Base-by-base conservation (phyloP, 2,113 vertebrate species). In the Bombycilla garrulus region DNA sequence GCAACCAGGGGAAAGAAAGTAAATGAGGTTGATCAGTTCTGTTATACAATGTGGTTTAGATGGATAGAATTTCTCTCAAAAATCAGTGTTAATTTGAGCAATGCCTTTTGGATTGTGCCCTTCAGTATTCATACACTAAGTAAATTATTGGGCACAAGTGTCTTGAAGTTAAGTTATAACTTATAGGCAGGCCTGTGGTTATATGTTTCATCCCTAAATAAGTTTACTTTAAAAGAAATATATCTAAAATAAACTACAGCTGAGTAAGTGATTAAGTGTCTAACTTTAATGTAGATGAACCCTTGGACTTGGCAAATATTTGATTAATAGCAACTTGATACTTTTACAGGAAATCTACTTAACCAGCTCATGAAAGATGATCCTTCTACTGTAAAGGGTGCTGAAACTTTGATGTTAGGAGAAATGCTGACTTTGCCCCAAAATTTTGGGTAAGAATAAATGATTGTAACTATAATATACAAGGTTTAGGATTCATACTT, bases 341-440 rank as follows among this genome's bases (percentile, higher is more conserved):
- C 96, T 92, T 90, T 61, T 86, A 6, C 81, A 99, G 99, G 99
- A 81, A 98, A 98, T 96, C 97, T 99, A 31, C 99, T 99, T 91
- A 95, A 98, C 86, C 98, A 98, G 5, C 98, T 99, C 19, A 99
- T 99, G 99, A 98, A 97, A 96, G 98, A 99, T 78, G 99, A 99
- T 94, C 99, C 99, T 31, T 99, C 99, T 84, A 99, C 99, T 74
- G 98, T 99, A 95, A 99, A 98, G 94, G 99, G 99, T 95, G 99
- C 99, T 35, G 99, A 99, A 98, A 95, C 96, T n/a, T 96, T 99
- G 92, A 99, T 99, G 98, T 98, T 99, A 38, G 99, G 99, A 92
- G 99, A 99, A 98, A 99, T 99, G 99, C 97, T 99, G 40, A 99
- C 99, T 15, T 97, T 99, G 90, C 99, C 99, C 83, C 99, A 99